phyloP scores from a whole-genome alignment of 1,140 invertebrate genomes.

The Caligus rogercresseyi region DNA sequence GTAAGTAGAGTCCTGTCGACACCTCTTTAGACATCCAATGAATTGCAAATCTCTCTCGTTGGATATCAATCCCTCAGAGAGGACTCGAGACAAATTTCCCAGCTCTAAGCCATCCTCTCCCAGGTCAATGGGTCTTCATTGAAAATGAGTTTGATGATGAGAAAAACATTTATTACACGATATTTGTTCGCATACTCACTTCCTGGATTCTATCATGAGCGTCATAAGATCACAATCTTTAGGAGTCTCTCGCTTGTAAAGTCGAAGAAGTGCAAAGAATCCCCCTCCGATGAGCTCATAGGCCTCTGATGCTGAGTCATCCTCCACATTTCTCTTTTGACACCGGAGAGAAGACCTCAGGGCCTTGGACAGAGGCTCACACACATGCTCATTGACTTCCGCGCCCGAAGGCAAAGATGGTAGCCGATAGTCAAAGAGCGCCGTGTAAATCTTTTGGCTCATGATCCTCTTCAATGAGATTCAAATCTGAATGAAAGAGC shows the following conservation, averaged over 20 bases:
- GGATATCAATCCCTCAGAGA: neutral
- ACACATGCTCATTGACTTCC: neutral
- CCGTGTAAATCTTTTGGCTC: neutral
- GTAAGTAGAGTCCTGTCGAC: neutral
- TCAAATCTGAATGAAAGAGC: neutral
- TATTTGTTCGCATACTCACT: neutral
- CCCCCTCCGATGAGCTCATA: neutral
- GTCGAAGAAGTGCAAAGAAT: neutral
- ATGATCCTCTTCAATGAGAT: neutral
- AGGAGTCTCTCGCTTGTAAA: neutral
- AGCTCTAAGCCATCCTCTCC: neutral
- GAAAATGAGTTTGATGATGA: too few species aligned
- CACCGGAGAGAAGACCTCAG: neutral
- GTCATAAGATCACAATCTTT: neutral
- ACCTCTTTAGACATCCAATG: neutral
- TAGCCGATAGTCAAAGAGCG: neutral
- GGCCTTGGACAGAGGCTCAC: neutral
- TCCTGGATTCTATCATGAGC: neutral
- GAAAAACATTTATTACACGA: too few species aligned
- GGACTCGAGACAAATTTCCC: neutral
- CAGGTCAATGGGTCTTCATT: neutral
- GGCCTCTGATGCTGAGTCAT: neutral
- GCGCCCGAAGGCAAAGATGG: neutral
- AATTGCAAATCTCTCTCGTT: neutral
- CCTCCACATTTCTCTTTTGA: neutral